These are phyloP conservation scores for Poeciliopsis turneri DNA, from an alignment of 2,797 vertebrate genomes.

Conservation along the genomic window DNA sequence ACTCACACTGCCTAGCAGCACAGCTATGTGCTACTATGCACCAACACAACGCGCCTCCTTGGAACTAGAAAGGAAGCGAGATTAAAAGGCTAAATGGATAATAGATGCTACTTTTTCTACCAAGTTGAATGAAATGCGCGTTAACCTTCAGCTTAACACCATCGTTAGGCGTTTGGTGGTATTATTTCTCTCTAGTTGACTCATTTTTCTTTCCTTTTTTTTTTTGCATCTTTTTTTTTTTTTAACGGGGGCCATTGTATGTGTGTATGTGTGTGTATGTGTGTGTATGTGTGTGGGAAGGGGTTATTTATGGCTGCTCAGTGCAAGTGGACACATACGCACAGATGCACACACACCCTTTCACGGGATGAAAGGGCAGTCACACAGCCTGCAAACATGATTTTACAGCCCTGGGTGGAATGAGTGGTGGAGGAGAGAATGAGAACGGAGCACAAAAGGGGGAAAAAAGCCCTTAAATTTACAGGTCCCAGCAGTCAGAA, in stretches of 20 bases:
- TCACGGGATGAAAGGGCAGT: constrained; percentile 82
- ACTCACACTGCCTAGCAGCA: constrained; percentile 55
- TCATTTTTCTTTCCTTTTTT: constrained; percentile 22
- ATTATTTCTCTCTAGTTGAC: constrained; percentile 52
- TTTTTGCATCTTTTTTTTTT: constrained; percentile 66
- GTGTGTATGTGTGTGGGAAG: constrained; percentile 61
- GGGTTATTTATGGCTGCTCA: constrained; percentile 82
- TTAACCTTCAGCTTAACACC: constrained; percentile 43
- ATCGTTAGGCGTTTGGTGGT: constrained; percentile 37
- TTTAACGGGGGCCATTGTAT: constrained; percentile 48
- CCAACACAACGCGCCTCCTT: constrained; percentile 38
- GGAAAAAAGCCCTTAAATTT: constrained; percentile 68
- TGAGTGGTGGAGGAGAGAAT: constrained; percentile 78
- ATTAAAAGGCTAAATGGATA: constrained; percentile 33
- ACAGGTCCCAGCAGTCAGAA: constrained; percentile 68
- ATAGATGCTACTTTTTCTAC: constrained; percentile 24
- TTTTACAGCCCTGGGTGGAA: constrained; percentile 83
- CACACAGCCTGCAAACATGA: constrained; percentile 79
- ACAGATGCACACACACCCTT: constrained; percentile 65
- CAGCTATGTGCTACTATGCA: constrained; percentile 52
- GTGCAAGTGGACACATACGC: constrained; percentile 67
- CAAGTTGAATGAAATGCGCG: constrained; percentile 42
- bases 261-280: background rate
- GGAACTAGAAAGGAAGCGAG: constrained; percentile 36
- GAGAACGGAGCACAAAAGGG: constrained; percentile 76